Base-by-base conservation (phyloP, 2,888 invertebrate genomes). In the Parochlus steinenii region DNA sequence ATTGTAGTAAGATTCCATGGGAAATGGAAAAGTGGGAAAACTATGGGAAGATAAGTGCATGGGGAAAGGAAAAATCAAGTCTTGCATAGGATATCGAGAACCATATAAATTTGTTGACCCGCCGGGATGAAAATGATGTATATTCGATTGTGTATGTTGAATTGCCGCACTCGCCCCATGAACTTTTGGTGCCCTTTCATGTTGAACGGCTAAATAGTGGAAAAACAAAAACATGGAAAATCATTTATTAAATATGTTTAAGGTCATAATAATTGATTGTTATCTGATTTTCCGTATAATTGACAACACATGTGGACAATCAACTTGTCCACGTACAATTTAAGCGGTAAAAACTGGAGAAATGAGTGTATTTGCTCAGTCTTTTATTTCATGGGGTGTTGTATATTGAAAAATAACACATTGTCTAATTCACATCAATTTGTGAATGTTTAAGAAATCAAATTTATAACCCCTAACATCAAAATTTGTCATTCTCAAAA, bases 151-250 rank as follows among this genome's bases (percentile, higher is more conserved):
- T 23, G 25, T 30, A 17, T 19, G 11, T 4, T 8, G 8, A 6
- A 10, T 18, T 18, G 31, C 10, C 12, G 20, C 10, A 7, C 15
- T 6, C 14, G 26, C 22, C 16, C 23, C 28, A 15, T 27, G 7
- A 14, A 34, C 23, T 27, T 34, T 34, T 1, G 87, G 85, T 7
- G 87, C 85, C 42, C 89, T 63, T 58, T 89, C 89, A 55, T 89
- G 86, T 53, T 89, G 87, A 14, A 89, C 89, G 39, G 89, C 89
- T 89, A 67, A 33, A n/a, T n/a, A n/a, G n/a, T n/a, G n/a, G n/a
- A n/a, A n/a, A n/a, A n/a, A n/a, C n/a, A n/a, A n/a, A n/a, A n/a
- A n/a, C n/a, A n/a, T n/a, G n/a, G n/a, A n/a, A n/a, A 33, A 33
- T 10, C 8, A 20, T 8, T 7, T 19, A 14, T 26, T 30, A 18